These are phyloP conservation scores for Phragmatobia fuliginosa DNA, from an alignment of 2,888 invertebrate genomes.

Conservation along the genomic window DNA sequence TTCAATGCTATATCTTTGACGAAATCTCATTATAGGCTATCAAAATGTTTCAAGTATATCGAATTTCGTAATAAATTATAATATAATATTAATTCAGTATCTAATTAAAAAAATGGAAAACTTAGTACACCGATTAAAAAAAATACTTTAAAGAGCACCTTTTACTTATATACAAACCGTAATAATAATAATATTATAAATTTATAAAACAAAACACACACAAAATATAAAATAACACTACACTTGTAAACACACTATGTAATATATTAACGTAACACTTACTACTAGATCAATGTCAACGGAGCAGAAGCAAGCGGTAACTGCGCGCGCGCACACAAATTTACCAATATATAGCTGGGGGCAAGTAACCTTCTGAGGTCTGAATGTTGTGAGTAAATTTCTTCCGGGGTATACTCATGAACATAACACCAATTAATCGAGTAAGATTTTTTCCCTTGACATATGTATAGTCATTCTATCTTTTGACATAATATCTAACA, in stretches of 20 bases:
- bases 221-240: slow-evolving; percentile 18
- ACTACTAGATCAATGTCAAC: slow-evolving; percentile 66
- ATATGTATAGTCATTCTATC: background rate
- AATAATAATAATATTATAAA: background rate
- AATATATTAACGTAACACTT: slow-evolving; percentile 57
- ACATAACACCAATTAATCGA: background rate
- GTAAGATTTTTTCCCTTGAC: background rate
- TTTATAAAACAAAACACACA: slow-evolving; percentile 18
- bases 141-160: background rate
- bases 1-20: background rate
- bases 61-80: background rate
- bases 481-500: background rate
- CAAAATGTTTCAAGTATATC: background rate
- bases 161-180: background rate
- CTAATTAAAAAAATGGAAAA: background rate
- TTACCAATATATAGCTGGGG: slow-evolving; percentile 72
- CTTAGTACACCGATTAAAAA: too few species aligned
- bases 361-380: slow-evolving; percentile 71
- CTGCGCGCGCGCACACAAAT: slow-evolving; percentile 72
- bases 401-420: slow-evolving; percentile 73
- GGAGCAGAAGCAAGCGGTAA: slow-evolving; percentile 55
- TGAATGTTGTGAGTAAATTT: slow-evolving; percentile 20
- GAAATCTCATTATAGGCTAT: background rate
- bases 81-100: background rate
- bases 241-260: slow-evolving; percentile 30